Percentiles rank a stretch among this genome's conserved stretches.
Conservation (phyloP, 2,888 invertebrate genomes). For the Toxonevra muliebris region DNA sequence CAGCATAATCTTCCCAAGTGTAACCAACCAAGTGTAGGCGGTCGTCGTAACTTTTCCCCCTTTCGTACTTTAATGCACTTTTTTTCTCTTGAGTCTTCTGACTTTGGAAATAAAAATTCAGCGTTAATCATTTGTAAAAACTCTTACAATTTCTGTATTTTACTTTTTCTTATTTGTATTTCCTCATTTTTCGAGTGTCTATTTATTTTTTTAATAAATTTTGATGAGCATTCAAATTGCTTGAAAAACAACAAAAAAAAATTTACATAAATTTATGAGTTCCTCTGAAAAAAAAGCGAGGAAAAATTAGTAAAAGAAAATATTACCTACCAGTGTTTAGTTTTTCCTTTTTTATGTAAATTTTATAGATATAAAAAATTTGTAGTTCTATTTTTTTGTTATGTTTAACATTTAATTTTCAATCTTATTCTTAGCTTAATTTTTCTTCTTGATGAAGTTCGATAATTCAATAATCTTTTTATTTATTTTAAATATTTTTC, state of each 20-base stretch:
- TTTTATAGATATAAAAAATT: too few species aligned
- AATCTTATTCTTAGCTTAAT: too few species aligned
- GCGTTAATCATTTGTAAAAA: constrained; percentile 33
- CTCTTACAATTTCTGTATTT: not conserved
- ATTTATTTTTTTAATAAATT: constrained; percentile 29
- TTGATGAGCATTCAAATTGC: constrained; percentile 27
- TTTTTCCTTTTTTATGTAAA: too few species aligned
- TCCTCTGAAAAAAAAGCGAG: constrained; percentile 21
- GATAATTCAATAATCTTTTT: too few species aligned
- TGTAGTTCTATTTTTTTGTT: too few species aligned
- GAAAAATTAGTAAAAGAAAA: too few species aligned
- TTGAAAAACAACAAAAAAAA: constrained; percentile 35
- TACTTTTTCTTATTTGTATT: not conserved
- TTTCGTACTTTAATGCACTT: not conserved
- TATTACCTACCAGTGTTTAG: too few species aligned
- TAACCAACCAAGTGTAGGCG: too few species aligned
- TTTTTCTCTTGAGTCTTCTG: not conserved
- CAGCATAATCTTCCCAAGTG: too few species aligned
- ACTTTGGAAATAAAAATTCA: constrained; percentile 22
- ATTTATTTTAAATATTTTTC: too few species aligned
- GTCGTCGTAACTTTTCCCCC: not conserved
- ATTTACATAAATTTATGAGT: constrained; percentile 56
- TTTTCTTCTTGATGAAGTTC: too few species aligned
- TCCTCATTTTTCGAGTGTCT: not conserved
- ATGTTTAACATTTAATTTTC: too few species aligned